Conservation (phyloP, 2,888 invertebrate genomes). For the Agriopis aurantiaria region DNA sequence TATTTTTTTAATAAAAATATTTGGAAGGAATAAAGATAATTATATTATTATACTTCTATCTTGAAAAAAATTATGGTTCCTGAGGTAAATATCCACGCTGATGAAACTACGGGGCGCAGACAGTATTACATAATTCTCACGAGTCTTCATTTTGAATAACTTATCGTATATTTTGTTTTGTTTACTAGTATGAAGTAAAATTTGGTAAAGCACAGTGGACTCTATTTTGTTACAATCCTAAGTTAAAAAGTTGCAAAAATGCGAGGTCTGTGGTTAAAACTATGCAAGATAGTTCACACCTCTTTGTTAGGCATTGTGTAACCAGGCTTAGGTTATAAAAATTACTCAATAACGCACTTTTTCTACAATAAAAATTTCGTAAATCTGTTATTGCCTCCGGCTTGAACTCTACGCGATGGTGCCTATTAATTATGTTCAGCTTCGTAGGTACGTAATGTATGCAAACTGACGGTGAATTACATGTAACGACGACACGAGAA, state of each 20-base stretch:
- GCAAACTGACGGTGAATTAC: constrained; percentile 55
- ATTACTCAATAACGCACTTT: constrained; percentile 21
- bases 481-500: constrained; percentile 24
- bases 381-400: constrained; percentile 34
- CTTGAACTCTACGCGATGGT: constrained; percentile 36
- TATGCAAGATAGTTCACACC: constrained; percentile 20
- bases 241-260: not conserved
- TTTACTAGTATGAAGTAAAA: not conserved
- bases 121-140: too few species aligned
- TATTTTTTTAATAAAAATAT: too few species aligned
- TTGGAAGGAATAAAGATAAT: too few species aligned
- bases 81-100: too few species aligned
- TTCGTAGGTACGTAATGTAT: constrained; percentile 55
- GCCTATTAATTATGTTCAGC: constrained; percentile 53
- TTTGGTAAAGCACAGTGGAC: not conserved
- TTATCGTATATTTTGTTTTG: too few species aligned
- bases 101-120: too few species aligned
- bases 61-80: too few species aligned
- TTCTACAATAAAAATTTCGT: constrained; percentile 19
- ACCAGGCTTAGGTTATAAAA: constrained; percentile 16
- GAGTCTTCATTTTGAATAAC: too few species aligned
- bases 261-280: not conserved
- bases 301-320: constrained; percentile 13
- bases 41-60: too few species aligned
- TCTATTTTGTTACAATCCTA: constrained; percentile 3